Conservation (phyloP, 92 coral and sea anemone species). For the Porites divaricata region DNA sequence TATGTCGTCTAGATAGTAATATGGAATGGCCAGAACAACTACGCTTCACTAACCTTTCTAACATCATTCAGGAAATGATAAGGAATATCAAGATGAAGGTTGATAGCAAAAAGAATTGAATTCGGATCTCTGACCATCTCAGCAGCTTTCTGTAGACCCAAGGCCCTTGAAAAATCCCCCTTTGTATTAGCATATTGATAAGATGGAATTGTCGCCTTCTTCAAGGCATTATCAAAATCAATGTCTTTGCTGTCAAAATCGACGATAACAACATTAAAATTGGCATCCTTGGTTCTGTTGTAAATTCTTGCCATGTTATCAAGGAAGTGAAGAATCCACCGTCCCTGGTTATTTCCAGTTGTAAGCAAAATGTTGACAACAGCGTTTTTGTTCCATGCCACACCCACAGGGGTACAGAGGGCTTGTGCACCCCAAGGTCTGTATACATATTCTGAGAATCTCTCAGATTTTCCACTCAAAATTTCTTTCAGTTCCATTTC, state of each 20-base stretch:
- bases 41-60: constrained; percentile 77
- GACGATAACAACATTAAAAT: constrained; percentile 81
- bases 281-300: constrained; percentile 67
- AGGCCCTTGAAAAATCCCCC: constrained; percentile 73
- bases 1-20: constrained; percentile 79
- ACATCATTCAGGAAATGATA: constrained; percentile 81
- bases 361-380: constrained; percentile 80
- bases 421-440: constrained; percentile 36
- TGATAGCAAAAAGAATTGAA: constrained; percentile 82
- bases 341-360: constrained; percentile 86
- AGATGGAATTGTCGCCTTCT: constrained; percentile 77
- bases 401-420: constrained; percentile 78
- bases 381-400: constrained; percentile 81
- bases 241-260: constrained; percentile 85
- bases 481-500: constrained; percentile 74
- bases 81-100: constrained; percentile 89
- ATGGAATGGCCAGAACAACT: constrained; percentile 45
- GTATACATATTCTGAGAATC: constrained; percentile 90
- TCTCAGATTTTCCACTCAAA: constrained; percentile 41
- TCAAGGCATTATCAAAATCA: constrained; percentile 76
- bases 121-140: constrained; percentile 72
- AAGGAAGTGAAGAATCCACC: constrained; percentile 91
- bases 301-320: constrained; percentile 78
- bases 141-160: constrained; percentile 81
- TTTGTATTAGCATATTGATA: constrained; percentile 67